Evolutionary conservation across 2,113 vertebrate genomes (phyloP).

Genomic region (Ariopsis seemanni): DNA sequence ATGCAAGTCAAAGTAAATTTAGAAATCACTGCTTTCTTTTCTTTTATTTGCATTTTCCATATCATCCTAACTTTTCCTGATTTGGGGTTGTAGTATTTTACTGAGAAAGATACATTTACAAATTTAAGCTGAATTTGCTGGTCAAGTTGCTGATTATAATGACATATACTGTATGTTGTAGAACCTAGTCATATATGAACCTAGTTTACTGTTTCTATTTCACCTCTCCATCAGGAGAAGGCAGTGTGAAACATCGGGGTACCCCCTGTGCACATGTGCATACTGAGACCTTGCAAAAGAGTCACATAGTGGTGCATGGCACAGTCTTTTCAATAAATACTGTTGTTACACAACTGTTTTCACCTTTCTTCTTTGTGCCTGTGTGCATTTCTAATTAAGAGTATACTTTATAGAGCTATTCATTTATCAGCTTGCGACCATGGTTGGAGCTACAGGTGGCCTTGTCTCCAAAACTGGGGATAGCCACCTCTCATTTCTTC

Average conservation of each 20-base stretch:
- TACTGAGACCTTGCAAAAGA: background rate
- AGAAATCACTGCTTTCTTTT: too few species aligned
- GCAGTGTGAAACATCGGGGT: background rate
- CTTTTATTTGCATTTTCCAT: too few species aligned
- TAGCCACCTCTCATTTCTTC: background rate
- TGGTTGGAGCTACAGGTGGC: background rate
- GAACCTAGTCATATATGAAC: background rate
- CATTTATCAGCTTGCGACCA: background rate
- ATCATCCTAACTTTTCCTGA: too few species aligned
- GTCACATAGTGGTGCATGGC: background rate
- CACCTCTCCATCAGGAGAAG: background rate
- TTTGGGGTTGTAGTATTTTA: too few species aligned
- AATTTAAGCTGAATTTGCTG: background rate
- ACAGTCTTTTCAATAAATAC: background rate
- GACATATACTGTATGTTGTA: background rate
- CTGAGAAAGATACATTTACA: background rate
- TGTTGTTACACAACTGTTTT: background rate
- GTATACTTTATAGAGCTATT: background rate
- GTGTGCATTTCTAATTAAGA: background rate
- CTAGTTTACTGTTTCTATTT: background rate
- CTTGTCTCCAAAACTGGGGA: background rate
- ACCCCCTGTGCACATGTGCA: background rate
- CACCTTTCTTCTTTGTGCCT: background rate
- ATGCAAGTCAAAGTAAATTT: too few species aligned
- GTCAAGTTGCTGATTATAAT: background rate